Percentiles rank a stretch among this genome's conserved stretches.
Evolutionary conservation across 2,113 vertebrate species (phyloP).

Genomic region (Chascanopsetta lugubris): DNA sequence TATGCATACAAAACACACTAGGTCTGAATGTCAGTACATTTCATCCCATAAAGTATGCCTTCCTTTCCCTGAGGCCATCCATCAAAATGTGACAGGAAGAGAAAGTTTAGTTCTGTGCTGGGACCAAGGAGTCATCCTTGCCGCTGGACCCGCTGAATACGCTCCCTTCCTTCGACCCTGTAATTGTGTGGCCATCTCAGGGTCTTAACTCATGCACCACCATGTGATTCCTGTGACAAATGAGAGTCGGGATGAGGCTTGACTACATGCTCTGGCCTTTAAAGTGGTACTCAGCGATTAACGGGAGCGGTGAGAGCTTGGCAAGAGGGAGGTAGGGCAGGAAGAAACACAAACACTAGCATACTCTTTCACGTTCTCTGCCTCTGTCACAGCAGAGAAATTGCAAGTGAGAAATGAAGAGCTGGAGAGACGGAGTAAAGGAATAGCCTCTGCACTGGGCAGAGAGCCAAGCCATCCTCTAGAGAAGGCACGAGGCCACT

Average conservation of each 20-base stretch:
- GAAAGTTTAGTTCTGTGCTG: slow-evolving; percentile 62
- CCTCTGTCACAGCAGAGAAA: slow-evolving; percentile 16
- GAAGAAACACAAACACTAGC: slow-evolving; percentile 54
- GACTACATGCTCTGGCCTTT: slow-evolving; percentile 60
- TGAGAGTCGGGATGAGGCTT: slow-evolving; percentile 50
- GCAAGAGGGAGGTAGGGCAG: slow-evolving; percentile 20
- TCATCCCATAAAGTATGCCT: slow-evolving; percentile 24
- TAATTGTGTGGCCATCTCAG: slow-evolving; percentile 65
- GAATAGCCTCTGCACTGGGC: slow-evolving; percentile 45
- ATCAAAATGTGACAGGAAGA: slow-evolving; percentile 72
- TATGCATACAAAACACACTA: slow-evolving; percentile 7
- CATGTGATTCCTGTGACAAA: slow-evolving; percentile 74
- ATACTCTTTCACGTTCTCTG: slow-evolving; percentile 11
- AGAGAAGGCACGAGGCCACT: slow-evolving; percentile 57
- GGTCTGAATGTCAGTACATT: slow-evolving; percentile 25
- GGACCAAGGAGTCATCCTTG: slow-evolving; percentile 59
- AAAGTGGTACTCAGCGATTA: slow-evolving; percentile 64
- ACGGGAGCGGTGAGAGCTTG: slow-evolving; percentile 37
- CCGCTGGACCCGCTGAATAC: slow-evolving; percentile 51
- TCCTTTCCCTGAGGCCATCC: slow-evolving; percentile 47
- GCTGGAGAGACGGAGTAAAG: not conserved
- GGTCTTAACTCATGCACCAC: slow-evolving; percentile 65
- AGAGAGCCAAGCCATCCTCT: slow-evolving; percentile 59
- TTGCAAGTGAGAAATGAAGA: slow-evolving; percentile 10
- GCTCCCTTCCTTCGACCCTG: slow-evolving; percentile 54